A percentile compares a stretch with the other conserved stretches of the same genome.
Evolutionary conservation across 2,113 vertebrate species (phyloP).

Genomic region (Manacus vitellinus): DNA sequence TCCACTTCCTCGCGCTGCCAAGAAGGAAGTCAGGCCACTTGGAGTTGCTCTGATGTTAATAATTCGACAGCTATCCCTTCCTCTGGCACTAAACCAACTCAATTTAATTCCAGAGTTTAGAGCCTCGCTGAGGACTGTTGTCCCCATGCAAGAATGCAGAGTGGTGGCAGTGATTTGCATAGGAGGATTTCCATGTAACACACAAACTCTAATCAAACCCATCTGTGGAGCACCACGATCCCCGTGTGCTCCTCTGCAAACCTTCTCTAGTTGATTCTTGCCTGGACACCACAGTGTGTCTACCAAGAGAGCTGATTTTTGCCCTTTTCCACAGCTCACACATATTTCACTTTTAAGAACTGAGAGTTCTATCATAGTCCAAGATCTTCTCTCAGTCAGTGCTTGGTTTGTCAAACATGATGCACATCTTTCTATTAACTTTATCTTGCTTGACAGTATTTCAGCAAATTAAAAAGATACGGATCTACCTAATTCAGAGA

Average conservation of each 20-base stretch:
- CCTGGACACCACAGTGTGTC: background rate
- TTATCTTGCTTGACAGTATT: slow-evolving; percentile 10
- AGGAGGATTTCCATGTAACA: background rate
- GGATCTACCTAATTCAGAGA: slow-evolving; percentile 47
- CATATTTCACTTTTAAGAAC: background rate
- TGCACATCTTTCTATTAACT: slow-evolving; percentile 9
- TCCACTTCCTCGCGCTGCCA: slow-evolving; percentile 26
- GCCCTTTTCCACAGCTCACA: background rate
- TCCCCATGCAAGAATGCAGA: slow-evolving; percentile 10
- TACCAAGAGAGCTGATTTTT: background rate
- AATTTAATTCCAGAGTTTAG: background rate
- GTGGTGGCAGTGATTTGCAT: background rate
- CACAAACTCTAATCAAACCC: background rate
- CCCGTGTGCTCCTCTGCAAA: background rate
- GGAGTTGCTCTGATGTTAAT: slow-evolving; percentile 42
- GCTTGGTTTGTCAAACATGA: background rate
- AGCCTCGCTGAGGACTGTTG: background rate
- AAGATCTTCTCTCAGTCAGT: background rate
- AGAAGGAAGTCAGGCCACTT: slow-evolving; percentile 50
- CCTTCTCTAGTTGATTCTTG: background rate
- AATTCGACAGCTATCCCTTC: slow-evolving; percentile 31
- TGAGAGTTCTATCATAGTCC: background rate
- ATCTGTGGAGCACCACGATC: background rate
- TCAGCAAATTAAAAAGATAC: slow-evolving; percentile 58
- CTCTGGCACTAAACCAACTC: slow-evolving; percentile 17